Evolutionary conservation across 2,888 invertebrate species (phyloP).

Genomic region (Drosophila helvetica): DNA sequence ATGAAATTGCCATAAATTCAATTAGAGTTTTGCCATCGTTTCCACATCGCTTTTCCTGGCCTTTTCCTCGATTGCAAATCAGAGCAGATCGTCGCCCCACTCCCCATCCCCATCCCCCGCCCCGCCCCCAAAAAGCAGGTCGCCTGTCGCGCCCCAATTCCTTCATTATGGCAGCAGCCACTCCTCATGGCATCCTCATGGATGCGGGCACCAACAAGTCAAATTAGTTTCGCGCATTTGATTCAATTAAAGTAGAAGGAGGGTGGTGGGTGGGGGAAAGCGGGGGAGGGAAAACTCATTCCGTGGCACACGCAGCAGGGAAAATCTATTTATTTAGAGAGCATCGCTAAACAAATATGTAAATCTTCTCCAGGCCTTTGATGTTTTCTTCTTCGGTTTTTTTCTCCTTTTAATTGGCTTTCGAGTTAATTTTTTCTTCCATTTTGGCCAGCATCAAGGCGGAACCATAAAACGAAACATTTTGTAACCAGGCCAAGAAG

Average conservation of each 20-base stretch:
- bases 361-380: conserved; percentile 39
- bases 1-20: conserved; percentile 76
- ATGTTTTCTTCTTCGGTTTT: conserved; percentile 27
- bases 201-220: conserved; percentile 39
- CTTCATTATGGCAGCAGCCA: conserved; percentile 22
- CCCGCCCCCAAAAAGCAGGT: conserved; percentile 50
- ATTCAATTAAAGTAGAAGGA: conserved; percentile 58
- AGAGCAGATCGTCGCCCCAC: conserved; percentile 57
- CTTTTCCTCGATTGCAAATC: conserved; percentile 64
- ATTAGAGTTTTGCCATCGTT: conserved; percentile 55
- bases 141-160: conserved; percentile 67
- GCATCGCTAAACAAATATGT: conserved; percentile 45
- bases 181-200: conserved; percentile 22
- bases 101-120: no score
- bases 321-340: conserved; percentile 59
- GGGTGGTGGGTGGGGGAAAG: conserved; percentile 25
- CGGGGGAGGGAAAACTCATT: conserved; percentile 3
- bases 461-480: conserved; percentile 42
- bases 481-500: conserved; percentile 43
- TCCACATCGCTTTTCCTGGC: conserved; percentile 1
- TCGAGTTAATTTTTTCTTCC: conserved; percentile 32
- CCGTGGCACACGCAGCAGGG: conserved; percentile 48
- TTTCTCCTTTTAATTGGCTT: conserved; percentile 55
- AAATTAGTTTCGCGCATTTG: conserved; percentile 74
- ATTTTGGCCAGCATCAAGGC: conserved; percentile 34